Base-by-base conservation (phyloP, 2,113 vertebrate genomes). In the Delphinus delphis region DNA sequence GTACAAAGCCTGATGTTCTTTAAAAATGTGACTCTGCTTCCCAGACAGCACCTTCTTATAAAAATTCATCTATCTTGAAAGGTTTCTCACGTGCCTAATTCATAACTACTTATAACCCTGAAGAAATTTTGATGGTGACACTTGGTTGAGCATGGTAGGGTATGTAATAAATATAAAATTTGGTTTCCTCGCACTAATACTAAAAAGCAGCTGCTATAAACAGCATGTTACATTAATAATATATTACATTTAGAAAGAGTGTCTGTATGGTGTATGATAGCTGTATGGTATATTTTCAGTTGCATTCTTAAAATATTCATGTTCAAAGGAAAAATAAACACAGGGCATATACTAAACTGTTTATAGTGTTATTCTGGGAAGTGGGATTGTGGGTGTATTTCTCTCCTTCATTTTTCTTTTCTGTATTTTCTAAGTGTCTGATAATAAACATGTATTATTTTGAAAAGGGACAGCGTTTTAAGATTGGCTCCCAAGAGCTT, bases 291-390 rank as follows among this genome's bases (percentile, higher is more conserved):
- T 93, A 96, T 93, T 96, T 97, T 82, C 55, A 94, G 62, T 91
- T 96, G 71, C 82, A 68, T 79, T 89, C 79, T 96, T 98, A 95
- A 96, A 98, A 96, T 97, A 95, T 97, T 96, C 87, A 86, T 96
- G 90, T 53, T 68, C 58, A 79, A 80, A 87, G 26, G 38, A 0
- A 13, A 63, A 68, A 60, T 31, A 33, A 50, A 28, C 55, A 88
- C 44, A 87, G 63, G 25, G 31, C n/a, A 50, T 86, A 94, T 65
- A 55, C 95, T 85, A 92, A 65, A 71, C 79, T 76, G 44, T 55
- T 93, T 76, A 92, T 26, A 79, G 62, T 55, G 14, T 73, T 87
- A 83, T 86, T 95, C 68, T 79, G 50, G 86, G 89, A 97, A 96
- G 79, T 58, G 8, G 31, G 33, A 82, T 93, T 74, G 73, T 93